Base-by-base conservation (phyloP, 2,888 invertebrate genomes). In the Globia sparganii region DNA sequence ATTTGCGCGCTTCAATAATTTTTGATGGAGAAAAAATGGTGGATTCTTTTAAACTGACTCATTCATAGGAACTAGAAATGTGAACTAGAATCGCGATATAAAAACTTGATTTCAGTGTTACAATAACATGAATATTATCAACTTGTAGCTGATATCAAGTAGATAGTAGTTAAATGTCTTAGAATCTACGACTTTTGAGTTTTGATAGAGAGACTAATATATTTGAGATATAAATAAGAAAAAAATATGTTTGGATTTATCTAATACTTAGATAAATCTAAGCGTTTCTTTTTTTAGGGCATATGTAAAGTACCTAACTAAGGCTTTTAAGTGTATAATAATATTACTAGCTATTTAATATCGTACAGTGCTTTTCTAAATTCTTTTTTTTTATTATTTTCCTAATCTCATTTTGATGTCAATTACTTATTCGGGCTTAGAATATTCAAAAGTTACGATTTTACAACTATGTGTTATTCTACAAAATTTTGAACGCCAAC, bases 1-100 rank as follows among this genome's bases (percentile, higher is more conserved):
- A 86, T 88, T 88, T 88, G 78, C 76, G 75, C 80, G 87, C 78
- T 86, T 86, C 86, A 84, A 81, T 84, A 71, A 80, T 75, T 83
- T 86, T 68, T 56, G 65, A 68, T 49, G 40, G 25, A 72, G 40
- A 81, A 81, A 85, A 74, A 73, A 79, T 25, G 34, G 40, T 58
- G 37, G 56, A 34, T 34, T 56, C 61, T 64, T 64, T 58, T 34
- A 18, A 28, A 40, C 28, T 74, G 34, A 72, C 8, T 53, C 59
- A 34, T 78, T 34, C 4, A 15, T 56, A 18, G 1, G 43, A 53
- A 62, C 21, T 56, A 31, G 49, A 34, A 70, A 65, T 65, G 31
- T 31, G 31, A 40, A 28, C 25, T 31, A 25, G 1, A 6, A 40
- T 11, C 31, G 28, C 9, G 28, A 66, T 40, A 40, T 40, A 53